Conservation (phyloP, 2,888 invertebrate species). For the Tetranychus piercei region DNA sequence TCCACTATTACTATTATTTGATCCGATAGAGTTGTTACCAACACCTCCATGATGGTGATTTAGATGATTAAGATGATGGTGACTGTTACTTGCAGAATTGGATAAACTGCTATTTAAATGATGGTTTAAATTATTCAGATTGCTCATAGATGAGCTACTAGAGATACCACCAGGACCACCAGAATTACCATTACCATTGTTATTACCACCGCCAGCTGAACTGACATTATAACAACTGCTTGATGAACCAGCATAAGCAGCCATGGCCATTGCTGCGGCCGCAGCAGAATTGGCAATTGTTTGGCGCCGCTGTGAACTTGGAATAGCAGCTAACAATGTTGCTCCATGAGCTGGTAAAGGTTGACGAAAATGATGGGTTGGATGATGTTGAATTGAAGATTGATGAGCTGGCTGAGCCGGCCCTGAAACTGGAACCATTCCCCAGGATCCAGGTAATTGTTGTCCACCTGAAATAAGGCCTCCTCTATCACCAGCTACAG, state of each 20-base stretch:
- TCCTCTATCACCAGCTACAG: conserved; percentile 8
- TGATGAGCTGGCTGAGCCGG: conserved; percentile 16
- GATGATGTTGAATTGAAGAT: background rate
- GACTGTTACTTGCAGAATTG: background rate
- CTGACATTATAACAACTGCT: background rate
- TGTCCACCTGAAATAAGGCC: conserved; percentile 9
- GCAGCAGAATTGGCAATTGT: conserved; percentile 10
- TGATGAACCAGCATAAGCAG: conserved; percentile 9
- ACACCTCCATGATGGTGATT: background rate
- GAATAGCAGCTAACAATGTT: conserved; percentile 13
- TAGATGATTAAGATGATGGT: background rate
- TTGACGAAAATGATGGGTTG: conserved; percentile 11
- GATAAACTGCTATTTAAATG: background rate
- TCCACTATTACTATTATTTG: conserved; percentile 43
- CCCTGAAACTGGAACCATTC: conserved; percentile 10
- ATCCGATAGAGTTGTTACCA: conserved; percentile 2
- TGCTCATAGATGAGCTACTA: background rate
- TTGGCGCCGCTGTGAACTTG: conserved; percentile 10
- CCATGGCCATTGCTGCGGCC: conserved; percentile 14
- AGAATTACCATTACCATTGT: background rate
- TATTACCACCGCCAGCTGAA: background rate
- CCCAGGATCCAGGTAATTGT: conserved; percentile 11
- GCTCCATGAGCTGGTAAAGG: conserved; percentile 15
- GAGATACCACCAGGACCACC: conserved; percentile 1
- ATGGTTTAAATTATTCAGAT: background rate